Evolutionary conservation across 1,140 invertebrate species (phyloP), one percentile per base, ranked within the genome.

Genomic region (Drosophila nigrodunni): DNA sequence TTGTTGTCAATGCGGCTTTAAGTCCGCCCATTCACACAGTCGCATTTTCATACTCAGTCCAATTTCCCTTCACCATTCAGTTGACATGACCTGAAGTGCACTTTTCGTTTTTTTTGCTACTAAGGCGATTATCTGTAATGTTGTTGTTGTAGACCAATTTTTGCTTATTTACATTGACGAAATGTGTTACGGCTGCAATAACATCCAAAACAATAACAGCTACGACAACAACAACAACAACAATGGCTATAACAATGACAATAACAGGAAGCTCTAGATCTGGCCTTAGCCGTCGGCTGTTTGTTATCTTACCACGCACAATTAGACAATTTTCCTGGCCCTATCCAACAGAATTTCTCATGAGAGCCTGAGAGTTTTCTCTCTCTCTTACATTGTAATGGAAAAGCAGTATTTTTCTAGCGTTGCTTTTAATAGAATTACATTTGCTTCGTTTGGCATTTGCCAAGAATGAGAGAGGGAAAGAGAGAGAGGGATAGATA

Each of bases 221-320:
- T 15, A 15, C 74, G 78, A 59, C 39, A 47, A 47, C 59, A 64
- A 3, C 15, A 64, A 3, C 15, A 55, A 5, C 35, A 71, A 73
- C 70, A 77, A 69, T 9, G 43, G 30, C 68, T 60, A 60, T 37
- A 49, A 64, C 50, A 82, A 79, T 52, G 88, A 87, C 83, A 88
- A 87, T 87, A 80, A 88, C 83, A 87, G 83, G 83, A 88, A 87
- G 80, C 83, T 86, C 68, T 73, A 87, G 80, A 79, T 86, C 68
- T 73, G 30, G 74, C 61, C 77, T 58, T 71, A 49, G 60, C 74
- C 74, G 44, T 47, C 43, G 46, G 59, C 74, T 77, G 64, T 89
- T 89, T 87, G 85, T 89, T 89, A 89, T 89, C 86, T 89, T 89
- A 85, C 78, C 86, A 90, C 86, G 85, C 85, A 89, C 85, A 89